A percentile compares a stretch with the other conserved stretches of the same genome.
These are phyloP conservation scores for Battus philenor DNA, from an alignment of 1,140 invertebrate genomes.

Conservation along the genomic window DNA sequence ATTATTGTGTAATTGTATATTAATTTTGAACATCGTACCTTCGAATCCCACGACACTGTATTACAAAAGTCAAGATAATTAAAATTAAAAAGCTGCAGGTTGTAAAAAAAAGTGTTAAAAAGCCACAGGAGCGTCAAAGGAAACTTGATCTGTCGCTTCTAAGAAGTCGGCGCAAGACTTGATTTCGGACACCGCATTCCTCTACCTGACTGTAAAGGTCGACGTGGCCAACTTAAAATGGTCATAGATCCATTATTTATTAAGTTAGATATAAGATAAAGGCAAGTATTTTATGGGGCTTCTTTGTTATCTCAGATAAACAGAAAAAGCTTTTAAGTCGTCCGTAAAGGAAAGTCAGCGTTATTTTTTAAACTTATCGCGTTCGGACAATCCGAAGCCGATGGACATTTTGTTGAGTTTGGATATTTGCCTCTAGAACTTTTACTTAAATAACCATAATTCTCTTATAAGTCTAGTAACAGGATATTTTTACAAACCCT, in stretches of 20 bases:
- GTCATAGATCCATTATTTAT: not conserved
- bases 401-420: no score
- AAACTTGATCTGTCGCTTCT: constrained; percentile 7
- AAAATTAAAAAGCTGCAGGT: constrained; percentile 3
- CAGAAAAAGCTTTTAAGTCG: constrained; percentile 4
- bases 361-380: constrained; percentile 10
- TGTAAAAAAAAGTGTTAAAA: constrained; percentile 8
- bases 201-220: constrained; percentile 5
- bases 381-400: no score
- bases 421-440: no score
- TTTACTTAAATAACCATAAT: no score
- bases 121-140: not conserved
- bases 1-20: no score
- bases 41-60: not conserved
- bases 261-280: constrained; percentile 8
- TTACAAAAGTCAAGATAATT: constrained; percentile 1
- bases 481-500: no score
- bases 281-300: constrained; percentile 4
- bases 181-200: constrained; percentile 8
- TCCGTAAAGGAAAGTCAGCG: constrained; percentile 2
- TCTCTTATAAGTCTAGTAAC: no score
- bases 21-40: no score
- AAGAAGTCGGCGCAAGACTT: constrained; percentile 4
- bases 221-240: not conserved
- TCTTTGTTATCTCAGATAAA: constrained; percentile 5